phyloP scores from a whole-genome alignment of 2,797 vertebrate genomes.

The Zonotrichia albicollis region DNA sequence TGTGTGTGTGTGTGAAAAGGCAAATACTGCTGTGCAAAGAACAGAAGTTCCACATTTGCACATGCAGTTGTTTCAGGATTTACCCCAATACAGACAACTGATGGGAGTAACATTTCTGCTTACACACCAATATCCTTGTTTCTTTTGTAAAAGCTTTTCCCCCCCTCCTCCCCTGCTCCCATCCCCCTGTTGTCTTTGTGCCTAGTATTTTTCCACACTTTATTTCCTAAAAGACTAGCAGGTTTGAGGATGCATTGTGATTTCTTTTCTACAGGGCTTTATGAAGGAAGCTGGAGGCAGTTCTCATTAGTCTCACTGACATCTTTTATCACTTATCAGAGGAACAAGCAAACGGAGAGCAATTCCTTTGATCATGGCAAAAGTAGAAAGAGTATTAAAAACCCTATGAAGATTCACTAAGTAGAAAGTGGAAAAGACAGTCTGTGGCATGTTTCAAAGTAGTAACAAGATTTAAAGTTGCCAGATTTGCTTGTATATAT shows the following conservation, averaged over 20 bases:
- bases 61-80: not conserved
- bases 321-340: conserved; percentile 83
- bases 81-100: not conserved
- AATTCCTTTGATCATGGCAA: conserved; percentile 81
- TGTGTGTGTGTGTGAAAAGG: not conserved
- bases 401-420: conserved; percentile 74
- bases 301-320: conserved; percentile 79
- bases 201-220: conserved; percentile 56
- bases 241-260: conserved; percentile 66
- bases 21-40: not conserved
- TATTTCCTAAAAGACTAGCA: conserved; percentile 66
- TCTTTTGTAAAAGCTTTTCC: not conserved
- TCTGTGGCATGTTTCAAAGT: conserved; percentile 74
- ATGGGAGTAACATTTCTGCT: not conserved
- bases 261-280: conserved; percentile 73
- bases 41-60: not conserved
- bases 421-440: conserved; percentile 72
- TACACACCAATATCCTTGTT: conserved; percentile 17
- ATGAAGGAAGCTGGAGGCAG: conserved; percentile 68
- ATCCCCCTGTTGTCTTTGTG: conserved; percentile 50
- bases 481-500: conserved; percentile 71
- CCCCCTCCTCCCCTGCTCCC: not conserved
- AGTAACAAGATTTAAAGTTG: conserved; percentile 70
- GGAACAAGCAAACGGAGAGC: conserved; percentile 79
- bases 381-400: conserved; percentile 79